These are phyloP conservation scores for Lasioglossum calceatum DNA, from an alignment of 2,888 invertebrate species.

Conservation along the genomic window DNA sequence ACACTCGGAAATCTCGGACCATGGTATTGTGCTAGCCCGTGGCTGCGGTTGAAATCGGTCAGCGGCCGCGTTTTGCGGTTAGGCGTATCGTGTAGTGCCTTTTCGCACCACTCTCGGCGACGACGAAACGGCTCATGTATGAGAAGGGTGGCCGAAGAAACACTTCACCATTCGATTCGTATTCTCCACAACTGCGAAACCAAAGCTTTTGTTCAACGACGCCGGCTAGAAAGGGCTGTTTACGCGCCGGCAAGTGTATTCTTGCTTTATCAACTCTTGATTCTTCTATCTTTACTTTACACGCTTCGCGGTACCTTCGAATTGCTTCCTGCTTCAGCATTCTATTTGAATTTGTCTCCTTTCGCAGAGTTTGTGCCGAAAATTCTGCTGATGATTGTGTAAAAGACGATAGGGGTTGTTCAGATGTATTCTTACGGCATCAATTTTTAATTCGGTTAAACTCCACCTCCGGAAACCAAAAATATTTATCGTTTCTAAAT, in stretches of 20 bases:
- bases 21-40: conserved; percentile 31
- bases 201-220: conserved; percentile 29
- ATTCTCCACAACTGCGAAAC: not conserved
- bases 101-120: conserved; percentile 42
- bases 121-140: conserved; percentile 46
- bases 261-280: not conserved
- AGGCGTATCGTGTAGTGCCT: conserved; percentile 51
- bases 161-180: conserved; percentile 35
- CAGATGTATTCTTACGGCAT: too few species aligned
- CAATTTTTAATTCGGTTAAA: too few species aligned
- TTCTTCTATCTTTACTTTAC: not conserved
- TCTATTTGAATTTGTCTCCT: not conserved
- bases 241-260: not conserved
- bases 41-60: conserved; percentile 56
- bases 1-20: conserved; percentile 40
- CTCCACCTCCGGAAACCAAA: too few species aligned
- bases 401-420: too few species aligned
- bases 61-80: conserved; percentile 52
- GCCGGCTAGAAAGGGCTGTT: conserved; percentile 2
- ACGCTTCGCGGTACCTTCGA: not conserved
- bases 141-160: conserved; percentile 36
- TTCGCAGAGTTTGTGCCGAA: not conserved
- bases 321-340: not conserved
- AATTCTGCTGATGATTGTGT: not conserved
- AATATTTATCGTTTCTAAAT: too few species aligned